Evolutionary conservation across 2,797 vertebrate genomes (phyloP).

Genomic region (Syngnathus rostellatus): DNA sequence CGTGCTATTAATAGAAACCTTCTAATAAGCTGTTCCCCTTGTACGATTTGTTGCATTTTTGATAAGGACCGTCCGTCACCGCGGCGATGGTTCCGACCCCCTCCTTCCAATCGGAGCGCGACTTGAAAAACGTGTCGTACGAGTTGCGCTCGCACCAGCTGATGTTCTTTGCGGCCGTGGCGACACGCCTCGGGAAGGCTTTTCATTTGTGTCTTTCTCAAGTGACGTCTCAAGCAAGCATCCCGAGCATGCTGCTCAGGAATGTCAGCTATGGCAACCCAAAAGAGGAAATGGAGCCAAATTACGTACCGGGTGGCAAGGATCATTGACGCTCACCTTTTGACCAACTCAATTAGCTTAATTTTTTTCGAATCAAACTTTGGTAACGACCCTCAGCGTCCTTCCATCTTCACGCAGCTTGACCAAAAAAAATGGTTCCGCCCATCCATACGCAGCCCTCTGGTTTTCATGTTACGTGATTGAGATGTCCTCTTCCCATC

Average conservation of each 20-base stretch:
- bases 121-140: slow-evolving; percentile 68
- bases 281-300: slow-evolving; percentile 15
- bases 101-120: slow-evolving; percentile 33
- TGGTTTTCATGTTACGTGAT: no score
- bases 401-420: no score
- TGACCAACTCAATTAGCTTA: neutral
- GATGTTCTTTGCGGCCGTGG: slow-evolving; percentile 13
- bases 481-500: neutral
- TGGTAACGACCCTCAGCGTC: no score
- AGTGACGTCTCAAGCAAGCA: slow-evolving; percentile 37
- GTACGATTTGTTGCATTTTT: neutral
- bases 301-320: neutral
- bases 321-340: neutral
- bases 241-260: slow-evolving; percentile 50
- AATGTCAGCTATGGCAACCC: slow-evolving; percentile 50
- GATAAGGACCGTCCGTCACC: neutral
- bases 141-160: slow-evolving; percentile 50
- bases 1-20: neutral
- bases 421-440: no score
- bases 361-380: no score
- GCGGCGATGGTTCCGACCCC: neutral
- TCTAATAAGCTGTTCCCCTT: neutral
- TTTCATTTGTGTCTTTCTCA: slow-evolving; percentile 12
- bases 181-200: slow-evolving; percentile 36
- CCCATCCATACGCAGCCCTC: no score